A percentile compares a stretch with the other conserved stretches of the same genome.
These are phyloP conservation scores for Odobenus rosmarus DNA, from an alignment of 2,113 vertebrate genomes.

Conservation along the genomic window DNA sequence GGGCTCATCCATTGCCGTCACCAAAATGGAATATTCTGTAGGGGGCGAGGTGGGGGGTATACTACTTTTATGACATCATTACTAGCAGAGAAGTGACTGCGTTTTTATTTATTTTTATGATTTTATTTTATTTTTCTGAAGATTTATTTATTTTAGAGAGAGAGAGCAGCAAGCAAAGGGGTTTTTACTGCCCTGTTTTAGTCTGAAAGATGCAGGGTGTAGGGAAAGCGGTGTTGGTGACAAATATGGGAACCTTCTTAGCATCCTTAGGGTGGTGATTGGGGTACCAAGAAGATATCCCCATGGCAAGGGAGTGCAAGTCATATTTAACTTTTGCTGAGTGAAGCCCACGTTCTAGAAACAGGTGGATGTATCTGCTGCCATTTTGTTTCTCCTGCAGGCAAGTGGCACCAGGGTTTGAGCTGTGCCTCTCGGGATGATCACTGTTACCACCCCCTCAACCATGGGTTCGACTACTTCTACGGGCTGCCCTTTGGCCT, in stretches of 20 bases:
- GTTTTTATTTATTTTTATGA: neutral
- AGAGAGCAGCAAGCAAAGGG: neutral
- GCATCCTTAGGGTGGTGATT: neutral
- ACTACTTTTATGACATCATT: neutral
- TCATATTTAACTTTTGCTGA: accelerated
- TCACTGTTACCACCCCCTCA: constrained; percentile 90
- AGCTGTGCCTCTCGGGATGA: constrained; percentile 87
- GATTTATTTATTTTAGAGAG: neutral
- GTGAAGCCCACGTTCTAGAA: neutral
- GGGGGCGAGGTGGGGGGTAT: accelerated
- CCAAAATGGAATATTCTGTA: neutral
- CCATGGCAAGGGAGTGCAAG: too few relatives aligned
- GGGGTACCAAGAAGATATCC: neutral
- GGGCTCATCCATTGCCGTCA: accelerated
- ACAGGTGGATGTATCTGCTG: accelerated
- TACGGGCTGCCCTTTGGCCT: constrained; percentile 88
- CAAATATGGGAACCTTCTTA: neutral
- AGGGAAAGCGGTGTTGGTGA: neutral
- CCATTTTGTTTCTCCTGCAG: constrained; percentile 69
- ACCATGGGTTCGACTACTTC: constrained; percentile 90
- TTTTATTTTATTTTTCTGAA: neutral
- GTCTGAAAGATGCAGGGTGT: neutral
- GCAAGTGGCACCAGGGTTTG: constrained; percentile 91
- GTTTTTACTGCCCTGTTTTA: neutral
- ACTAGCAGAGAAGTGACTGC: neutral